These are phyloP conservation scores for Napeogenes inachia DNA, from an alignment of 2,888 invertebrate species.

Conservation along the genomic window DNA sequence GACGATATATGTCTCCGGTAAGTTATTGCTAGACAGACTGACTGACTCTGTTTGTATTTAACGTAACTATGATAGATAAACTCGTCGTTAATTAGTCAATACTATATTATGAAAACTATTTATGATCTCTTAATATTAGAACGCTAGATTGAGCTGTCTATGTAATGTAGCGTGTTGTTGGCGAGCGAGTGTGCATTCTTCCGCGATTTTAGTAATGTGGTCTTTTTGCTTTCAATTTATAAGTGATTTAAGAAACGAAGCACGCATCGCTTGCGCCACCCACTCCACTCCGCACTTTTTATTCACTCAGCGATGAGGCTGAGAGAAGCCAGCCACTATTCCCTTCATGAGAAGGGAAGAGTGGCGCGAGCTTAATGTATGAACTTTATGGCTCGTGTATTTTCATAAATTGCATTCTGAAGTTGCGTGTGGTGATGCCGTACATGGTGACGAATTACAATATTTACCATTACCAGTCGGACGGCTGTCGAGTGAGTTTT, in stretches of 20 bases:
- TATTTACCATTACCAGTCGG: slow-evolving; percentile 64
- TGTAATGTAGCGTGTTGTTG: slow-evolving; percentile 9
- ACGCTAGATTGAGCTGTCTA: not conserved
- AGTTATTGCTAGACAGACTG: slow-evolving; percentile 14
- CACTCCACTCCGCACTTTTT: slow-evolving; percentile 41
- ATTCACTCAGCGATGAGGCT: slow-evolving; percentile 15
- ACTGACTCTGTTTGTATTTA: not conserved
- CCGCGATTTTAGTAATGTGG: slow-evolving; percentile 50
- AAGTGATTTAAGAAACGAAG: slow-evolving; percentile 55
- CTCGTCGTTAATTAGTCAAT: not conserved
- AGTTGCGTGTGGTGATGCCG: slow-evolving; percentile 45
- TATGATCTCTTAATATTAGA: not conserved
- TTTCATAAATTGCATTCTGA: slow-evolving; percentile 37
- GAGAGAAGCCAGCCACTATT: too few species aligned
- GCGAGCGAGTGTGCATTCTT: slow-evolving; percentile 46
- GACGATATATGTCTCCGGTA: slow-evolving; percentile 18
- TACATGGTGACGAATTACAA: slow-evolving; percentile 62
- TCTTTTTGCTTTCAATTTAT: slow-evolving; percentile 61
- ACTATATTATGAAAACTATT: not conserved
- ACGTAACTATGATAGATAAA: not conserved
- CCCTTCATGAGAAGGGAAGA: slow-evolving; percentile 8
- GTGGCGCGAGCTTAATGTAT: slow-evolving; percentile 25
- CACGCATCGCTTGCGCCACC: slow-evolving; percentile 61
- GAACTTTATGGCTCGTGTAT: slow-evolving; percentile 30
- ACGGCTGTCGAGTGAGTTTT: slow-evolving; percentile 66